Evolutionary conservation across 2,888 invertebrate genomes (phyloP).

Genomic region (Azorinus chamasolen): DNA sequence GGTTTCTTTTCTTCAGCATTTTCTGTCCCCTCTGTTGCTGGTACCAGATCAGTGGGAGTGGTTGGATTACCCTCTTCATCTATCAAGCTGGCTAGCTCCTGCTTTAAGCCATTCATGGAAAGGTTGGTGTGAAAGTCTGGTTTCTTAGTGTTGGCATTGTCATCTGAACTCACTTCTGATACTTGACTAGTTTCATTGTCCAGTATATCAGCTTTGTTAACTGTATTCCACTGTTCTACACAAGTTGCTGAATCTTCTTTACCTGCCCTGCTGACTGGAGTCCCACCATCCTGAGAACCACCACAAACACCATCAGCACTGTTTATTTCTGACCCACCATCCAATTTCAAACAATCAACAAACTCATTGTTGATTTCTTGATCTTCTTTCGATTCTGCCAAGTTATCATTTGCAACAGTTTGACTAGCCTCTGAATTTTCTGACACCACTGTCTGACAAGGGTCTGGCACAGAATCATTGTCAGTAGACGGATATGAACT

Average conservation of each 20-base stretch:
- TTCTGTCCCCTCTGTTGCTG: too few relatives aligned
- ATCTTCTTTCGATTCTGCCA: slow-evolving; percentile 4
- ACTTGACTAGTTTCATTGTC: neutral
- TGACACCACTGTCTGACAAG: neutral
- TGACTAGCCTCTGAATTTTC: neutral
- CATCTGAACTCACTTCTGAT: neutral
- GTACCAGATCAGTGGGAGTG: neutral
- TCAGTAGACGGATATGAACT: too few relatives aligned
- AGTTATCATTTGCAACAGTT: neutral
- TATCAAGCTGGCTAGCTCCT: slow-evolving; percentile 81
- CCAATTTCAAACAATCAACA: slow-evolving; percentile 30
- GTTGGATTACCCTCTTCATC: slow-evolving; percentile 73
- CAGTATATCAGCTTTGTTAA: neutral
- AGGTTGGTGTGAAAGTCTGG: slow-evolving; percentile 82
- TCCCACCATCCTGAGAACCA: neutral
- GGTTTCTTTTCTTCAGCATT: too few relatives aligned
- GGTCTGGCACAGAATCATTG: too few relatives aligned
- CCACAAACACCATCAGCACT: neutral
- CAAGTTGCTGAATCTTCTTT: too few relatives aligned
- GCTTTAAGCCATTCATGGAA: slow-evolving; percentile 81
- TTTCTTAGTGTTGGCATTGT: slow-evolving; percentile 52
- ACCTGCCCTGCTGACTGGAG: neutral
- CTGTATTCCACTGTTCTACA: neutral
- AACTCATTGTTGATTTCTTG: slow-evolving; percentile 25
- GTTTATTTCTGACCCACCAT: neutral